Base-by-base conservation (phyloP, 2,888 invertebrate genomes). In the Ceratothoa steindachneri region DNA sequence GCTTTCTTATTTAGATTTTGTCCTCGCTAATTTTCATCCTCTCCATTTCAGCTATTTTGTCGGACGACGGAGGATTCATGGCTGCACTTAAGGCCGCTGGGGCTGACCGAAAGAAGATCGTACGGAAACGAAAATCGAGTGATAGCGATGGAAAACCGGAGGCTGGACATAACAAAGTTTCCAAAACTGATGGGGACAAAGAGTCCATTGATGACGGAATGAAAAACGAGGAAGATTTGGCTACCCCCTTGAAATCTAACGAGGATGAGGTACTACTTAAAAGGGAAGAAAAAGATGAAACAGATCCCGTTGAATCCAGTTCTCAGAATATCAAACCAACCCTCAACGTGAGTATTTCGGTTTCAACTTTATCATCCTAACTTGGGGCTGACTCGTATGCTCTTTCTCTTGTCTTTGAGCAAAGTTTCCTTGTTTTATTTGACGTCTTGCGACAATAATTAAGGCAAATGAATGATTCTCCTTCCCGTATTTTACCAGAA, bases 31-130 rank as follows among this genome's bases (percentile, higher is more conserved):
- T 41, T 41, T 41, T 41, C 5, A 12, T 55, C n/a, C 22, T 67
- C 29, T 24, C 51, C 15, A 19, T 65, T 30, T 9, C 74, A 77
- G 77, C 75, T 5, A 65, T 71, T 4, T 64, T 78, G 1, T 78
- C 77, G 2, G 77, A 78, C 64, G 77, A 78, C 67, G 77, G 77
- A 9, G 77, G 77, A 3, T 78, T 78, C 64, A 78, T 78, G 77
- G 77, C 77, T 1, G 77, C 77, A 2, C 67, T 78, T 24, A 69
- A 51, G 67, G 67, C 30, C 15, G 67, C 67, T 2, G 67, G 30
- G 19, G 69, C n/a, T 1, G 29, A 28, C 27, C 52, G 51, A 27
- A 67, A 68, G 55, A 67, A 67, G 31, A 53, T 67, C n/a, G 30
- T 31, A 22, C 27, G 67, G 68, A 67, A 72, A 60, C 52, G 53